Percentiles rank a stretch among this genome's conserved stretches.
Conservation (phyloP, 2,888 invertebrate genomes). For the Bruchidius siliquastri region DNA sequence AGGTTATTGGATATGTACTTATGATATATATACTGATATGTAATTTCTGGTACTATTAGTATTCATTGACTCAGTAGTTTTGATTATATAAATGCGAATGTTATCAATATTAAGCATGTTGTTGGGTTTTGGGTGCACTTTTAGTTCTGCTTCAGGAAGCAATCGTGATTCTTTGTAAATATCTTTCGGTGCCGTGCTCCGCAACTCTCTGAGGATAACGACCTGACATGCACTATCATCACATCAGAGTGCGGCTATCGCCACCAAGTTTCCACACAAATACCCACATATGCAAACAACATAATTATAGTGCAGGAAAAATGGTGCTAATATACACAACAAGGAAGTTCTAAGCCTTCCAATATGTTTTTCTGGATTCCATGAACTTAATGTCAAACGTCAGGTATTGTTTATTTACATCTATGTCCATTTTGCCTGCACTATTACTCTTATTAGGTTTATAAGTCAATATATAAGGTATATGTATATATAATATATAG, state of each 20-base stretch:
- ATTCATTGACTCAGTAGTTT: too few species aligned
- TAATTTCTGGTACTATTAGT: too few species aligned
- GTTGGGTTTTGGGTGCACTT: too few species aligned
- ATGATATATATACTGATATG: too few species aligned
- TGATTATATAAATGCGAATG: too few species aligned
- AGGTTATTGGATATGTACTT: too few species aligned
- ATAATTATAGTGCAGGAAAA: conserved; percentile 6
- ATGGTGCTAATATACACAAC: background rate
- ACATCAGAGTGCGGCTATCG: conserved; percentile 22
- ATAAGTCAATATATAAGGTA: conserved; percentile 21
- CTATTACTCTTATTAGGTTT: conserved; percentile 26
- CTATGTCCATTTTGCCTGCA: background rate
- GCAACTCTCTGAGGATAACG: conserved; percentile 40
- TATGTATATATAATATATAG: conserved; percentile 24
- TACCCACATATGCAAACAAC: conserved; percentile 35
- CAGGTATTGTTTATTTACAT: background rate
- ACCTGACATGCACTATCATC: conserved; percentile 43
- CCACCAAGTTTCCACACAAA: conserved; percentile 22
- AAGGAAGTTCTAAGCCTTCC: background rate
- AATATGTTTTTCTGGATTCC: background rate
- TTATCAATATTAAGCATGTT: too few species aligned
- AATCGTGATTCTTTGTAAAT: background rate
- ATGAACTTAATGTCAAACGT: background rate
- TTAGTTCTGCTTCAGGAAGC: too few species aligned
- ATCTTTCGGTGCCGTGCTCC: conserved; percentile 23